phyloP scores from a whole-genome alignment of 2,888 invertebrate species.

The Andrena haemorrhoa region DNA sequence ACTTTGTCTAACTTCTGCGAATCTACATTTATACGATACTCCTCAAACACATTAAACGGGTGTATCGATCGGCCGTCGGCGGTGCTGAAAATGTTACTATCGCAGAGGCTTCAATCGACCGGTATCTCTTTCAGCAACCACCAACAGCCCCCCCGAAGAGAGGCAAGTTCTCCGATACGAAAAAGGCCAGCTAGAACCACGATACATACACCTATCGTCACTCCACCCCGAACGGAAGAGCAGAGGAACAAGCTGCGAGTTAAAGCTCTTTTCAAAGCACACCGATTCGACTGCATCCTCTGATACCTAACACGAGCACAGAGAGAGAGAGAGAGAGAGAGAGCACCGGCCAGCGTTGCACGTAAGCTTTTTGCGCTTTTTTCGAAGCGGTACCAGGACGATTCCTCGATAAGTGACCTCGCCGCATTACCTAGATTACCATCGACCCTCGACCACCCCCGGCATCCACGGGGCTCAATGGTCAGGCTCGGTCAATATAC shows the following conservation, averaged over 20 bases:
- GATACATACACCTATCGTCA: too few species aligned
- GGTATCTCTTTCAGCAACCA: too few species aligned
- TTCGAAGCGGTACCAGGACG: slow-evolving; percentile 34
- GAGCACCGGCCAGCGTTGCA: background rate
- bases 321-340: background rate
- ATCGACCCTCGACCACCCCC: slow-evolving; percentile 61
- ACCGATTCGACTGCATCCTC: background rate
- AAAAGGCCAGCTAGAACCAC: too few species aligned
- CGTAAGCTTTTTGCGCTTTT: slow-evolving; percentile 19
- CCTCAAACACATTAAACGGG: slow-evolving; percentile 37
- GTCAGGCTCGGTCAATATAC: slow-evolving; percentile 77
- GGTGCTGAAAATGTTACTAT: too few species aligned
- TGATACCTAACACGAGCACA: background rate
- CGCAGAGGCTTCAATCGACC: too few species aligned
- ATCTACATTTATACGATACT: slow-evolving; percentile 39
- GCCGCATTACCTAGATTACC: slow-evolving; percentile 78
- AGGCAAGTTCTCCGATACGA: too few species aligned
- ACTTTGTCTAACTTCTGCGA: slow-evolving; percentile 48
- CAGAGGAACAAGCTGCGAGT: too few species aligned
- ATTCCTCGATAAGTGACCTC: slow-evolving; percentile 76
- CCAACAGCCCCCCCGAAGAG: too few species aligned
- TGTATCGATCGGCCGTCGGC: too few species aligned
- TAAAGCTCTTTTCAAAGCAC: slow-evolving; percentile 7
- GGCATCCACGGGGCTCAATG: slow-evolving; percentile 52
- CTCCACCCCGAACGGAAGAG: too few species aligned